Base-by-base conservation (phyloP, 2,113 vertebrate species). In the Stercorarius parasiticus region DNA sequence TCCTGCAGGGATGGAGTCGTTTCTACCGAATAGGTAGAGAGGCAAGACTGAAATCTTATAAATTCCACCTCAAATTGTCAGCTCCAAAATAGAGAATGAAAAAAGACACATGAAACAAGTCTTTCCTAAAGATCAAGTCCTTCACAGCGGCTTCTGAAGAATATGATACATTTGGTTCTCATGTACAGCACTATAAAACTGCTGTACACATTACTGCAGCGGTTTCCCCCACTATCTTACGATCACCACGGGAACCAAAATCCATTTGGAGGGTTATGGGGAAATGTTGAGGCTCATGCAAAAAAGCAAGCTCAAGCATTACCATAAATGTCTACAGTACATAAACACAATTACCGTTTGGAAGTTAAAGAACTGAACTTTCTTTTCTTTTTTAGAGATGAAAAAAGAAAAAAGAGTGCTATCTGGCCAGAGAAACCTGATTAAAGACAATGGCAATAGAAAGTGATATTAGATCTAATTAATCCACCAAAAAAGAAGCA, bases 261-360 rank as follows among this genome's bases (percentile, higher is more conserved):
- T 32, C 25, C 29, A 30, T 78, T 59, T 88, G 59, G 32, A 92
- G 20, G 5, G 15, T 91, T 70, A 67, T 1, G 2, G n/a, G 29
- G 36, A 72, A 83, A 88, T 34, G 4, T 8, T 66, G 59, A 76
- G 42, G 26, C 34, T 73, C 2, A 0, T 53, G 72, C 25, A 70
- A 95, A 88, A 16, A 95, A 86, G 15, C 20, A 89, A 87, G 38
- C 56, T 40, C 42, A 89, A 87, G 45, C 11, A 79, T 77, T 72
- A 73, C 25, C n/a, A 81, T 58, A 92, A 95, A 70, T 49, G 14
- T 15, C 47, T 26, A 47, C 12, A 53, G 65, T 36, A 78, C n/a
- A 64, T 50, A 85, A 90, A 85, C n/a, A 72, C 70, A 88, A 64
- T 55, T 79, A 73, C 16, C 73, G 19, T 86, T 53, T 73, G 67